Conservation (phyloP, 2,888 invertebrate genomes). For the Ctenicera cuprea region DNA sequence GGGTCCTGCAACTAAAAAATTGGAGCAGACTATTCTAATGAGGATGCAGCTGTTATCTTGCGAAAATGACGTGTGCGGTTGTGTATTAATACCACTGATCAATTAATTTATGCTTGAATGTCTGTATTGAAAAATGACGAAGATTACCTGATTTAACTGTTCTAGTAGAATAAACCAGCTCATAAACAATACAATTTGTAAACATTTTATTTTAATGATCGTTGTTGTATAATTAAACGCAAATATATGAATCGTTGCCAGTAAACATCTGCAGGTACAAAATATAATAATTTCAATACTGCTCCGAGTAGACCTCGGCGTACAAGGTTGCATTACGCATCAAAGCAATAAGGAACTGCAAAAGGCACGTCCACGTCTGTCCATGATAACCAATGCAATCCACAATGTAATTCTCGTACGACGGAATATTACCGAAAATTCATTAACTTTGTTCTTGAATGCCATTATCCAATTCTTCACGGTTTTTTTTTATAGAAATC, state of each 20-base stretch:
- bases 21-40: too few species aligned
- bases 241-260: constrained; percentile 62
- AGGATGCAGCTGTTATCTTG: too few species aligned
- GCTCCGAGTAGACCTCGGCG: constrained; percentile 62
- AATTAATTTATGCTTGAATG: too few species aligned
- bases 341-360: constrained; percentile 68
- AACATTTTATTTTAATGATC: constrained; percentile 23
- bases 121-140: too few species aligned
- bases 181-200: not conserved
- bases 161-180: too few species aligned
- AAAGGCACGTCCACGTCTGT: constrained; percentile 62
- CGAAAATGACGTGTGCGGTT: too few species aligned
- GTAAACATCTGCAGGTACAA: constrained; percentile 52
- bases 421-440: constrained; percentile 28
- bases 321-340: constrained; percentile 68
- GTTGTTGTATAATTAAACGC: constrained; percentile 39
- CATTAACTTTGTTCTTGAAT: constrained; percentile 31
- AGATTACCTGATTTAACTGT: too few species aligned
- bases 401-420: constrained; percentile 47
- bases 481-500: constrained; percentile 30
- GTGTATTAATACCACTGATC: too few species aligned
- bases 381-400: constrained; percentile 58
- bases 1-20: not conserved
- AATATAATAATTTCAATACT: constrained; percentile 46
- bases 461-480: constrained; percentile 20